These are phyloP conservation scores for Lepidurus packardi DNA, from an alignment of 1,140 invertebrate species.

Conservation along the genomic window DNA sequence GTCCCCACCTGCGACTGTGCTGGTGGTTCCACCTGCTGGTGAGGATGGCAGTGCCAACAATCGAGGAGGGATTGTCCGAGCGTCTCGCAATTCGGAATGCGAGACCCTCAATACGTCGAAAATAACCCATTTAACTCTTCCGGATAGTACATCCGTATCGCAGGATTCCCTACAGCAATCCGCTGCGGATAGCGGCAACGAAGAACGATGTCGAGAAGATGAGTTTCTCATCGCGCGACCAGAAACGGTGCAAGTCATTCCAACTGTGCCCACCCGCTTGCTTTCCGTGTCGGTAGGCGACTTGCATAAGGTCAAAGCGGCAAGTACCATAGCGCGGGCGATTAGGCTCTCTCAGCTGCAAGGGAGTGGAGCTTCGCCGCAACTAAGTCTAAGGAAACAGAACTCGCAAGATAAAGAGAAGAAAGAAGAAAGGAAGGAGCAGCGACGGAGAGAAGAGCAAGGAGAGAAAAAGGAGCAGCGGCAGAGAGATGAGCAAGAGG, in stretches of 20 bases:
- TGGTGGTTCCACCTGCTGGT: slow-evolving; percentile 20
- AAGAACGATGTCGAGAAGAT: background rate
- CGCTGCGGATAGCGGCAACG: background rate
- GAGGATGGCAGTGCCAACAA: background rate
- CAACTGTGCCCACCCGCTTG: background rate
- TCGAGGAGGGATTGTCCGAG: background rate
- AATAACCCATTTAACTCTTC: background rate
- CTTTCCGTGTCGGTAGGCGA: slow-evolving; percentile 11
- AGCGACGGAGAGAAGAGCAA: slow-evolving; percentile 10
- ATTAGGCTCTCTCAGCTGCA: slow-evolving; percentile 6
- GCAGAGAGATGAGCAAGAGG: slow-evolving; percentile 25
- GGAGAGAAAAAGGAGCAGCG: slow-evolving; percentile 1
- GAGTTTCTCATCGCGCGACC: background rate
- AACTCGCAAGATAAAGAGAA: background rate
- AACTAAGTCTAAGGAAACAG: background rate
- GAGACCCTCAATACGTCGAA: background rate
- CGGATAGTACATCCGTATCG: background rate
- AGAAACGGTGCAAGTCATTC: background rate
- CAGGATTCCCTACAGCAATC: slow-evolving; percentile 2
- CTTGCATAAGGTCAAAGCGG: slow-evolving; percentile 29
- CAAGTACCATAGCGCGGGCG: slow-evolving; percentile 25
- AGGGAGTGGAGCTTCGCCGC: background rate
- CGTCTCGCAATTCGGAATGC: slow-evolving; percentile 1
- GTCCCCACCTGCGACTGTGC: background rate
- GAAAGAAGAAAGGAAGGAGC: background rate